phyloP scores from a whole-genome alignment of 2,797 vertebrate species.

The Sebastes flavidus region DNA sequence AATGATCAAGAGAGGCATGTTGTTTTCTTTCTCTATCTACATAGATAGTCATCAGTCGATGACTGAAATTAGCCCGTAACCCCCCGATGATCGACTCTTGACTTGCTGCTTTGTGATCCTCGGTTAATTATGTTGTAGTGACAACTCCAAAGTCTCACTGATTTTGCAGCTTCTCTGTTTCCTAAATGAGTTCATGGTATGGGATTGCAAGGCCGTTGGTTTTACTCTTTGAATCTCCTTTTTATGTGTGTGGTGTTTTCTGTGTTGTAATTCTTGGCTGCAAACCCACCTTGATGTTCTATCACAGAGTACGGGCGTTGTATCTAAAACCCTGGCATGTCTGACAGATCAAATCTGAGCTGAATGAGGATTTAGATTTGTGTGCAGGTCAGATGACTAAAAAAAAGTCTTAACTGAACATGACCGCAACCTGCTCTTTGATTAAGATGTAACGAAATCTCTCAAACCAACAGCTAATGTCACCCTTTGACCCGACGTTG shows the following conservation, averaged over 20 bases:
- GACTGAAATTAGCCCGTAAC: constrained; percentile 52
- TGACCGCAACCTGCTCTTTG: constrained; percentile 10
- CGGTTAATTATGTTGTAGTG: constrained; percentile 41
- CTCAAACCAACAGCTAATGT: constrained; percentile 26
- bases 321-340: background rate
- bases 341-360: constrained; percentile 4
- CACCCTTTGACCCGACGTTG: constrained; percentile 8
- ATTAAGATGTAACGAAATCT: constrained; percentile 28
- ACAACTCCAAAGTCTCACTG: constrained; percentile 31
- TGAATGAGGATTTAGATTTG: constrained; percentile 22
- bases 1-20: constrained; percentile 76
- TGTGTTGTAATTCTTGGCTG: constrained; percentile 13
- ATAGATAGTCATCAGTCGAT: constrained; percentile 69
- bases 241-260: background rate
- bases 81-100: constrained; percentile 45
- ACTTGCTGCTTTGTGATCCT: constrained; percentile 49
- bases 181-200: constrained; percentile 22
- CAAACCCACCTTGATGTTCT: constrained; percentile 3
- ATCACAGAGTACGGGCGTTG: background rate
- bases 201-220: constrained; percentile 1
- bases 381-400: constrained; percentile 18
- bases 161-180: constrained; percentile 43
- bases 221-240: constrained; percentile 11
- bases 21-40: constrained; percentile 67
- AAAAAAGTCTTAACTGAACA: background rate